phyloP scores from a whole-genome alignment of 2,888 invertebrate species.

The Epicampocera succincta region DNA sequence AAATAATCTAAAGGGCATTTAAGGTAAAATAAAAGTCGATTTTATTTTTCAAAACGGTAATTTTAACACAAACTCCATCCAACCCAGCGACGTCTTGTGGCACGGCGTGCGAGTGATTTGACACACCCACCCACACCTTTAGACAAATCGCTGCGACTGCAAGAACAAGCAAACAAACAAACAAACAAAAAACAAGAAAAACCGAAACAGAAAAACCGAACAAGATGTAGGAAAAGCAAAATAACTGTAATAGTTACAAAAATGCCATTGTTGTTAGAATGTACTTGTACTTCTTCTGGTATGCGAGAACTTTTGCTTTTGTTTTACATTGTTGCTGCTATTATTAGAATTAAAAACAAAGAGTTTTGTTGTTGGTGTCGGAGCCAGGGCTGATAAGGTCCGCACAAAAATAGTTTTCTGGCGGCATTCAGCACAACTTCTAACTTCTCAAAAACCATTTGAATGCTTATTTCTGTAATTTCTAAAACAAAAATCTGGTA shows the following conservation, averaged over 20 bases:
- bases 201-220: neutral
- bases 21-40: conserved; percentile 34
- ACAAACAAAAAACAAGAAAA: no score
- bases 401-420: no score
- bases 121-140: conserved; percentile 69
- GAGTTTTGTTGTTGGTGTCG: neutral
- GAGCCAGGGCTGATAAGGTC: neutral
- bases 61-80: conserved; percentile 17
- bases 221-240: conserved; percentile 10
- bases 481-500: no score
- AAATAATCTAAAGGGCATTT: conserved; percentile 50
- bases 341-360: conserved; percentile 21
- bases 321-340: neutral
- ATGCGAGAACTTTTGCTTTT: conserved; percentile 11
- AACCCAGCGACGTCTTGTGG: conserved; percentile 32
- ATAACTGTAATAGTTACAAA: conserved; percentile 51
- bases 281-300: neutral
- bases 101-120: conserved; percentile 45
- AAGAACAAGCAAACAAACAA: no score
- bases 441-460: no score
- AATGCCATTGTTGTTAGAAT: conserved; percentile 52
- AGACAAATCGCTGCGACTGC: conserved; percentile 32
- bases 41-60: conserved; percentile 27
- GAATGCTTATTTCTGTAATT: no score
- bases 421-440: no score